Evolutionary conservation across 2,797 vertebrate genomes (phyloP).

Genomic region (Tachyglossus aculeatus): DNA sequence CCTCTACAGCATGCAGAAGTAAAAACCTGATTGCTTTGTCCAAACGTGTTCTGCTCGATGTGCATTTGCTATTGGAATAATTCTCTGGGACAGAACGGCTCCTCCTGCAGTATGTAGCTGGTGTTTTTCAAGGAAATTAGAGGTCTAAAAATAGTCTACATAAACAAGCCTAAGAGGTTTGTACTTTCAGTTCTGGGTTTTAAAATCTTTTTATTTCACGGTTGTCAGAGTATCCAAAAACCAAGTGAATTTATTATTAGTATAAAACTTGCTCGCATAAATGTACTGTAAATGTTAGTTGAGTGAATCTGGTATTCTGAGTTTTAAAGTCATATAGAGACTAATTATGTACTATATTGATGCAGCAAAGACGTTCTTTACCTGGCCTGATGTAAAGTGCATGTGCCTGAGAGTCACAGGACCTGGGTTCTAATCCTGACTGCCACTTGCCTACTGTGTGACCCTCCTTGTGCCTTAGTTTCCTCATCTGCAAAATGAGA

Average conservation of each 20-base stretch:
- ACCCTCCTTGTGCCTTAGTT: no score
- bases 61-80: conserved; percentile 47
- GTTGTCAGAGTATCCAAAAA: conserved; percentile 58
- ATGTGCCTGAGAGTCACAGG: no score
- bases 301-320: background rate
- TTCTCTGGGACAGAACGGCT: conserved; percentile 55
- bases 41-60: no score
- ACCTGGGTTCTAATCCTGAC: no score
- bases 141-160: conserved; percentile 71
- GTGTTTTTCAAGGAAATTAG: conserved; percentile 73
- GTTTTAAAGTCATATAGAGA: background rate
- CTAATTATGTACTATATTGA: no score
- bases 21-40: conserved; percentile 58
- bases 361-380: no score
- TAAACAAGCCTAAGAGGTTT: conserved; percentile 70
- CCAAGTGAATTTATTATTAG: conserved; percentile 50
- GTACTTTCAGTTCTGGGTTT: conserved; percentile 68
- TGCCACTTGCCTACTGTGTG: no score
- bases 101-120: conserved; percentile 44
- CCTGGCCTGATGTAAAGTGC: no score
- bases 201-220: conserved; percentile 63
- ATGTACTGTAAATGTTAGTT: conserved; percentile 6
- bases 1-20: no score
- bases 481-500: no score
- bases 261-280: background rate